Conservation (phyloP, 2,797 vertebrate species). For the Cynodonichthys magdalenae region DNA sequence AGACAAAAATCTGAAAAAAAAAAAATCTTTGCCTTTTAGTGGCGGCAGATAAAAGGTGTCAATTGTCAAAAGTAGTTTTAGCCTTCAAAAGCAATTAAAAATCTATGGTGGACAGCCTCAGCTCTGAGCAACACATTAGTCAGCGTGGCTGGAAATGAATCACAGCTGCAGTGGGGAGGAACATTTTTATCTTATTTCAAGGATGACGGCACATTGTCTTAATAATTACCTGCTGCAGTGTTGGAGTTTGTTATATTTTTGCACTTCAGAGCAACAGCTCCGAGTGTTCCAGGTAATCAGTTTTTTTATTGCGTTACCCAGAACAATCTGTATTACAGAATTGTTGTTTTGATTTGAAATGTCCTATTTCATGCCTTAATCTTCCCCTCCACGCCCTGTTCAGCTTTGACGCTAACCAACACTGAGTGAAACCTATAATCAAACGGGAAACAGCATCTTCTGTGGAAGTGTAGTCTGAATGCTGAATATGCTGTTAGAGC, state of each 20-base stretch:
- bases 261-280: slow-evolving; percentile 24
- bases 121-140: slow-evolving; percentile 47
- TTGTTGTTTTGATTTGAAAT: slow-evolving; percentile 40
- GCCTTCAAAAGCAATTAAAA: slow-evolving; percentile 63
- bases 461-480: too few species aligned
- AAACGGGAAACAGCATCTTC: too few species aligned
- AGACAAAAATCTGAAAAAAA: too few species aligned
- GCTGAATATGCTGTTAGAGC: too few species aligned
- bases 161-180: slow-evolving; percentile 40
- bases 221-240: slow-evolving; percentile 60
- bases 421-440: slow-evolving; percentile 42
- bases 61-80: slow-evolving; percentile 50
- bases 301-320: slow-evolving; percentile 13
- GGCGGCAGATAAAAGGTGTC: not conserved
- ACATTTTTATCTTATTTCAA: slow-evolving; percentile 46
- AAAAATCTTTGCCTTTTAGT: not conserved
- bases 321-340: slow-evolving; percentile 28
- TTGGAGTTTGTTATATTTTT: slow-evolving; percentile 36
- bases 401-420: slow-evolving; percentile 39
- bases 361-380: slow-evolving; percentile 44
- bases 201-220: slow-evolving; percentile 57
- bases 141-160: slow-evolving; percentile 51
- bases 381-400: slow-evolving; percentile 12
- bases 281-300: slow-evolving; percentile 32
- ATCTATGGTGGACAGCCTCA: slow-evolving; percentile 33